Evolutionary conservation across 2,888 invertebrate species (phyloP).

Genomic region (Callosobruchus maculatus): DNA sequence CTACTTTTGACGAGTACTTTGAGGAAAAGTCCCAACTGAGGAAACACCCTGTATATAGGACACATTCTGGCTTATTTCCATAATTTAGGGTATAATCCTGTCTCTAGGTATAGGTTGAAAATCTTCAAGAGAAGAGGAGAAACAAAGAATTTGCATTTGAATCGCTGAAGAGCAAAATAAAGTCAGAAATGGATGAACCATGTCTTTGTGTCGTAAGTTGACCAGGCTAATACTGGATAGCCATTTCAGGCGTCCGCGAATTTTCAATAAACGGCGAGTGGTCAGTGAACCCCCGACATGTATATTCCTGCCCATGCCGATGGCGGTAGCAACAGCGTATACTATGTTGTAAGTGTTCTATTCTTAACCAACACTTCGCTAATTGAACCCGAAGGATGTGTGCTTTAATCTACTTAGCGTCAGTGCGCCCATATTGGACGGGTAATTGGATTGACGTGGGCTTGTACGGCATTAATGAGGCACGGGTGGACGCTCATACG

Average conservation of each 20-base stretch:
- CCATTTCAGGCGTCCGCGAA: not conserved
- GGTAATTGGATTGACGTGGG: not conserved
- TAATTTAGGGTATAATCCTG: too few relatives aligned
- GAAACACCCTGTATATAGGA: too few relatives aligned
- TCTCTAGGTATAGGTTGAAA: too few relatives aligned
- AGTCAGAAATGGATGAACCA: too few relatives aligned
- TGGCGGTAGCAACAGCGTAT: not conserved
- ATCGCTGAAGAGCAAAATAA: too few relatives aligned
- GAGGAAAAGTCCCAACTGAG: too few relatives aligned
- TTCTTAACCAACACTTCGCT: not conserved
- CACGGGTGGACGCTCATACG: not conserved
- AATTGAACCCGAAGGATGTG: not conserved
- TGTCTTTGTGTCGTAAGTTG: not conserved
- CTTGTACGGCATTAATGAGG: not conserved
- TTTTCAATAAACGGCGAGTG: not conserved
- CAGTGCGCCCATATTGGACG: not conserved
- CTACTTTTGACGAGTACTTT: too few relatives aligned
- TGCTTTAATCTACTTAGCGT: not conserved
- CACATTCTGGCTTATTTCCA: too few relatives aligned
- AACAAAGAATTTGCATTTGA: too few relatives aligned
- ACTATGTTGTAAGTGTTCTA: not conserved
- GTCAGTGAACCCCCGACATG: not conserved
- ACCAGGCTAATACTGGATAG: not conserved
- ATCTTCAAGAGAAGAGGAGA: too few relatives aligned
- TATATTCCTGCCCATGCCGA: not conserved